phyloP scores from a whole-genome alignment of 1,140 invertebrate genomes.

The Drosophila nebulosa region DNA sequence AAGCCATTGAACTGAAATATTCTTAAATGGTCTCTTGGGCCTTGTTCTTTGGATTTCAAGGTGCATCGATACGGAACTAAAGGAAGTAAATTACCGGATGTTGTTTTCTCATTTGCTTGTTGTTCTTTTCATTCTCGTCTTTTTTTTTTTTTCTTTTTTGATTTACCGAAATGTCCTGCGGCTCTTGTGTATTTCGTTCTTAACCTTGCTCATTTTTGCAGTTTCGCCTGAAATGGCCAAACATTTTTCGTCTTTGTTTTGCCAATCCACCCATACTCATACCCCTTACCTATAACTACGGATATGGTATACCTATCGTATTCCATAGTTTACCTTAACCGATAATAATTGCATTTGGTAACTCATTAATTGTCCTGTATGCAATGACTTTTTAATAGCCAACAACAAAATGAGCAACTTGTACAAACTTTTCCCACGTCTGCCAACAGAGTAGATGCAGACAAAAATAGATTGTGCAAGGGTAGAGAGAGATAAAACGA shows the following conservation, averaged over 20 bases:
- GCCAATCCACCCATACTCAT: conserved; percentile 32
- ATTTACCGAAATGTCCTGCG: conserved; percentile 71
- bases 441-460: not conserved
- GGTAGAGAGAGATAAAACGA: not conserved
- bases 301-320: conserved; percentile 1
- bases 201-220: conserved; percentile 49
- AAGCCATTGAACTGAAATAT: conserved; percentile 39
- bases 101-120: conserved; percentile 78
- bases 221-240: conserved; percentile 58
- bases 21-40: conserved; percentile 9
- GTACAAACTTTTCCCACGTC: conserved; percentile 52
- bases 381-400: conserved; percentile 72
- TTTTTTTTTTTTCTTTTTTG: conserved; percentile 42
- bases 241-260: conserved; percentile 22
- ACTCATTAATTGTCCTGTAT: conserved; percentile 57
- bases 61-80: conserved; percentile 72
- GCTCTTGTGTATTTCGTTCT: conserved; percentile 49
- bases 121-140: conserved; percentile 58
- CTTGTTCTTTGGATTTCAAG: conserved; percentile 35
- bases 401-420: conserved; percentile 4
- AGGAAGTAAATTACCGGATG: conserved; percentile 81
- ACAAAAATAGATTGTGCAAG: too few relatives aligned
- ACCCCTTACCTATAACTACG: not conserved
- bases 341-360: conserved; percentile 33
- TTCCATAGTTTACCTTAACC: not conserved